Evolutionary conservation across 2,888 invertebrate species (phyloP), one percentile per base, ranked within the genome.

Genomic region (Mythimna vitellina): DNA sequence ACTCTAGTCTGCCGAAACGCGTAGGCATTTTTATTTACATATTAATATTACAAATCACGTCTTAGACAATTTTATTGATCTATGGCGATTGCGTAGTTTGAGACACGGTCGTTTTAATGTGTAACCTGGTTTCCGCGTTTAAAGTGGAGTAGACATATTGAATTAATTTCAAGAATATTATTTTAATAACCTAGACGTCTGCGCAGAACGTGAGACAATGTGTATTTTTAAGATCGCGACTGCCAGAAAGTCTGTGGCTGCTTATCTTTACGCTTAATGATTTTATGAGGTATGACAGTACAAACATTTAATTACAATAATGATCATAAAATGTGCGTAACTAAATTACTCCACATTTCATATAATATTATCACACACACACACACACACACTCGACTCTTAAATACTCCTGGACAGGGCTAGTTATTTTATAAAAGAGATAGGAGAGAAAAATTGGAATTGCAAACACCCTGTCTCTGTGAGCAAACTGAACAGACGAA

Each of bases 61-160:
- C 82, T 83, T 22, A 54, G 42, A 67, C 61, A 54, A 78, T 70
- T 83, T 71, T 69, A 75, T 75, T 83, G 71, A 72, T 84, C 84
- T 83, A 65, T 83, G 83, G 54, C 38, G 51, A 38, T 53, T 84
- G 57, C 73, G 76, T 73, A 72, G 78, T 75, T 71, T 14, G 66
- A 14, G 56, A 72, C 75, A 71, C 67, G 56, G 68, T 32, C 71
- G 57, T 70, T 81, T 76, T 72, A 70, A 83, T 67, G 70, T 72
- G 54, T 76, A 76, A 80, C 80, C 80, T 72, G 73, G 66, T 80
- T 82, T 83, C 80, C 83, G 83, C 42, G 46, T 80, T 62, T 63
- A 70, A 76, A 83, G 54, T 63, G 51, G 83, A 76, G 65, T 65
- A 70, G 76, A 81, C 76, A n/a, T 69, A 57, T 80, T 62, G 73